phyloP scores from a whole-genome alignment of 2,888 invertebrate genomes.

The Pyrochroa serraticornis region DNA sequence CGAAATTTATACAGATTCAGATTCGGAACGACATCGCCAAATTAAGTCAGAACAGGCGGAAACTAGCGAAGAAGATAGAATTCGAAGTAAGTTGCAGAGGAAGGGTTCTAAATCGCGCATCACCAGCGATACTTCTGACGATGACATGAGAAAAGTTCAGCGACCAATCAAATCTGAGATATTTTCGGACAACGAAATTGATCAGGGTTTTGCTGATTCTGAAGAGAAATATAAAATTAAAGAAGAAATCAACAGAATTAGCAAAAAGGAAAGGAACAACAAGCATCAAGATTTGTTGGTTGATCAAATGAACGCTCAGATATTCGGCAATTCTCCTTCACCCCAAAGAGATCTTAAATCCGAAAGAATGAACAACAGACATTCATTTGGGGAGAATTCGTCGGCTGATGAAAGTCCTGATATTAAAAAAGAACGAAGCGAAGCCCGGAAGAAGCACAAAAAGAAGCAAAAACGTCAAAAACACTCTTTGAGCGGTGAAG shows the following conservation, averaged over 20 bases:
- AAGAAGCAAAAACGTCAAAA: constrained; percentile 84
- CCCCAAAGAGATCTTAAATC: constrained; percentile 26
- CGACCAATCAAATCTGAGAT: constrained; percentile 66
- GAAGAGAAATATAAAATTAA: constrained; percentile 48
- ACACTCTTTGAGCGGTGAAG: constrained; percentile 65
- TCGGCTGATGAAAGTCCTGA: constrained; percentile 51
- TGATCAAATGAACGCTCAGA: constrained; percentile 45
- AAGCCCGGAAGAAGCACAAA: constrained; percentile 74
- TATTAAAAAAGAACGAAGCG: constrained; percentile 32
- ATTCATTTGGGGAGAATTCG: constrained; percentile 47
- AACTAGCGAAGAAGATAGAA: constrained; percentile 57
- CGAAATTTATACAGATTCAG: constrained; percentile 63
- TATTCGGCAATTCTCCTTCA: constrained; percentile 43
- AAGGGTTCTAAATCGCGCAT: constrained; percentile 76
- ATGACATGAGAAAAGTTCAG: constrained; percentile 65
- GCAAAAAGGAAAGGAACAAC: constrained; percentile 53
- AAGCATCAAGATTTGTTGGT: constrained; percentile 48
- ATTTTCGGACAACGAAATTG: constrained; percentile 66
- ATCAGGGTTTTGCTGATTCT: constrained; percentile 57
- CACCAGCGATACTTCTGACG: constrained; percentile 80
- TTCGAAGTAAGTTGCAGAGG: constrained; percentile 62
- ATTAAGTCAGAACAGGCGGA: constrained; percentile 54
- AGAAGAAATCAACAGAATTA: constrained; percentile 48
- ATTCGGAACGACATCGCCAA: constrained; percentile 60
- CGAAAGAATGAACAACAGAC: constrained; percentile 37